Conservation (phyloP, 2,113 vertebrate genomes). For the Barnardius zonarius region DNA sequence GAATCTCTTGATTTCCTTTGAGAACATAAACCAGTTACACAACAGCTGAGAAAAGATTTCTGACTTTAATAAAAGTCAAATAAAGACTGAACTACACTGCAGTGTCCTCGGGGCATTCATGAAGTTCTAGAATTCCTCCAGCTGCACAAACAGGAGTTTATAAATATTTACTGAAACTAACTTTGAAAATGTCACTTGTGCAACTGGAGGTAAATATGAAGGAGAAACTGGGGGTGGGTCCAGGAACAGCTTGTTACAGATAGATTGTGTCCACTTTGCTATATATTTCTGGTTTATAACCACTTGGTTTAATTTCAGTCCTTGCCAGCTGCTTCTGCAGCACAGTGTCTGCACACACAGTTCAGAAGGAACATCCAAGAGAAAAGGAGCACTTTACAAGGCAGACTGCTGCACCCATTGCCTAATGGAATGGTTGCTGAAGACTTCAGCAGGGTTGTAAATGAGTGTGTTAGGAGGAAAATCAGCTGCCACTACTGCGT, state of each 20-base stretch:
- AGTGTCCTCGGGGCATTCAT: slow-evolving; percentile 21
- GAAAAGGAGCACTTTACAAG: neutral
- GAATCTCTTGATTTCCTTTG: slow-evolving; percentile 31
- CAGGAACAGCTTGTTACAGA: neutral
- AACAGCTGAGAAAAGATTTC: slow-evolving; percentile 14
- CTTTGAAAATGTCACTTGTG: neutral
- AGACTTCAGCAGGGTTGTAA: neutral
- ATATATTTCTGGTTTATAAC: neutral
- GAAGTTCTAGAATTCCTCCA: slow-evolving; percentile 33
- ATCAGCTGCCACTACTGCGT: neutral
- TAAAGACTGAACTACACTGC: neutral
- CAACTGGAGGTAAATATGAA: neutral
- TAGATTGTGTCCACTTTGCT: neutral
- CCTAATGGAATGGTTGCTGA: neutral
- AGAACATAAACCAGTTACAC: neutral
- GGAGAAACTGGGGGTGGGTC: neutral
- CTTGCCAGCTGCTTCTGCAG: neutral
- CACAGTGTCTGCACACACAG: neutral
- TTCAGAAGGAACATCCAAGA: neutral
- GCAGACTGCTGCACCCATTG: neutral
- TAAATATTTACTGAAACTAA: slow-evolving; percentile 40
- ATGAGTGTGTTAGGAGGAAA: neutral
- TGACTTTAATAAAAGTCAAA: slow-evolving; percentile 45
- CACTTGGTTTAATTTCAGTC: neutral
- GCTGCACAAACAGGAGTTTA: slow-evolving; percentile 3